Evolutionary conservation across 2,113 vertebrate genomes (phyloP).

Genomic region (Phalacrocorax pelagicus): DNA sequence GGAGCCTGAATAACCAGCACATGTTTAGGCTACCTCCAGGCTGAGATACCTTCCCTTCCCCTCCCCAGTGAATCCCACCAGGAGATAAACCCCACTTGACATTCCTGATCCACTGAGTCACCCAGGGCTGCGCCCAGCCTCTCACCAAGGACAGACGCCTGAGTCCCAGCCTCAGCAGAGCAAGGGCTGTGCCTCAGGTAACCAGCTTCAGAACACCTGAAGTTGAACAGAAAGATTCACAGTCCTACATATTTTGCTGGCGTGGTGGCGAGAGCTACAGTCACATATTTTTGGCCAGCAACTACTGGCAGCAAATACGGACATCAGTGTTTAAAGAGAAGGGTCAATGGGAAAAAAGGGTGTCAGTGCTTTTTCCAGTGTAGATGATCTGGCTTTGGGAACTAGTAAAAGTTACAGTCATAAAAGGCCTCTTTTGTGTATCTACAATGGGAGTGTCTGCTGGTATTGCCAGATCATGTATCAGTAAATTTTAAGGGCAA

Average conservation of each 20-base stretch:
- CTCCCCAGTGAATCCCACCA: background rate
- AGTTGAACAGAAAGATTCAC: background rate
- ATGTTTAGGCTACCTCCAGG: background rate
- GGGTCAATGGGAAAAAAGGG: background rate
- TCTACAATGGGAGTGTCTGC: background rate
- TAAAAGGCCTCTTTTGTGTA: background rate
- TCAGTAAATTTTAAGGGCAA: background rate
- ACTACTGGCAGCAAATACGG: background rate
- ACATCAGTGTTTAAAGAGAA: background rate
- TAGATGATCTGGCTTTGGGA: background rate
- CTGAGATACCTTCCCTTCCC: background rate
- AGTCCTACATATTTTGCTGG: rapidly evolving
- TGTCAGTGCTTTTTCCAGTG: background rate
- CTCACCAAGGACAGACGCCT: rapidly evolving
- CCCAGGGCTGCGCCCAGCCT: background rate
- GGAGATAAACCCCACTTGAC: background rate
- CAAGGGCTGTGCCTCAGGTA: background rate
- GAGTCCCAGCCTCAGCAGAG: background rate
- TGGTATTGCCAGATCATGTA: background rate
- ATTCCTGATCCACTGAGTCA: background rate
- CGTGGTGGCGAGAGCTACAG: rapidly evolving
- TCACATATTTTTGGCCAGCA: rapidly evolving
- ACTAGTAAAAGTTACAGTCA: background rate
- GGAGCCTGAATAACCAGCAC: background rate
- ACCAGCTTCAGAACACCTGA: background rate